These are phyloP conservation scores for Darevskia mixta DNA, from an alignment of 2,797 vertebrate species.

Conservation along the genomic window DNA sequence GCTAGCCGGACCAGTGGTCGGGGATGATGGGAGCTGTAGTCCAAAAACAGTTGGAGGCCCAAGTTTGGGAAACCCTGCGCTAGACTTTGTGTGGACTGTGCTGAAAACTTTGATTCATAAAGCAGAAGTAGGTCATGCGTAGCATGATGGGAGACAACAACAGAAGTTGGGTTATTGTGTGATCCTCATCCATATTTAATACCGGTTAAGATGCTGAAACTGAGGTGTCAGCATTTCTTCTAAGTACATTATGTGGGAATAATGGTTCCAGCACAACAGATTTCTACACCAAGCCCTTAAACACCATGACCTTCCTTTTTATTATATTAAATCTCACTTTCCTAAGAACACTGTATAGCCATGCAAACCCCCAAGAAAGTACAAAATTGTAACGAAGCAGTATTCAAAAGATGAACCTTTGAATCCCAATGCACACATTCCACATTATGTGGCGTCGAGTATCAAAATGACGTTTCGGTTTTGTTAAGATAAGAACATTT, in stretches of 20 bases:
- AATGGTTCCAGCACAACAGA: background rate
- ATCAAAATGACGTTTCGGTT: background rate
- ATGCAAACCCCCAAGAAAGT: too few species aligned
- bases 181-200: background rate
- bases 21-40: too few species aligned
- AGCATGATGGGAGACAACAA: background rate
- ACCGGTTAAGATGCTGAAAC: background rate
- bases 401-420: background rate
- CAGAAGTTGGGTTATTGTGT: background rate
- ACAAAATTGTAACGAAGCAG: background rate
- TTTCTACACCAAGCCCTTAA: background rate
- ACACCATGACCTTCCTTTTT: background rate
- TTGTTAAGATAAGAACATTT: background rate
- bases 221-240: background rate
- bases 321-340: background rate
- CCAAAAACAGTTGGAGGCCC: too few species aligned
- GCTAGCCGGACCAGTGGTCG: too few species aligned
- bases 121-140: too few species aligned
- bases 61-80: too few species aligned
- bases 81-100: too few species aligned
- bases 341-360: background rate
- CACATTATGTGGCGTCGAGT: too few species aligned
- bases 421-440: background rate
- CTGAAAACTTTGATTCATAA: too few species aligned
- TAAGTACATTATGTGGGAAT: background rate